Base-by-base conservation (phyloP, 2,888 invertebrate genomes). In the Unio pictorum region DNA sequence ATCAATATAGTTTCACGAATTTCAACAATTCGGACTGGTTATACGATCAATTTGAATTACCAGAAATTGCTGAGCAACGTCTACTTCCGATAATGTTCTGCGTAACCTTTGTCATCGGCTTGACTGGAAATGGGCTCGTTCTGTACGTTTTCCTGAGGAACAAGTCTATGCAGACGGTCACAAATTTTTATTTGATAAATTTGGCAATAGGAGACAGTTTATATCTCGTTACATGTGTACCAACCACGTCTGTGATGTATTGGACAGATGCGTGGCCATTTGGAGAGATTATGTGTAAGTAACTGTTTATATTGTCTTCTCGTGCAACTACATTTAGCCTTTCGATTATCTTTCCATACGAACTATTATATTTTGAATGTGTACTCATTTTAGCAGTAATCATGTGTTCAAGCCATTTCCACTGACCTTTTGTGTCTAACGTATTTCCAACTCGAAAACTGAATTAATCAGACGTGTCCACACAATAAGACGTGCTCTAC, bases 251-350 rank as follows among this genome's bases (percentile, higher is more conserved):
- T 15, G 61, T 59, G 6, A 61, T 64, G 20, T 69, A 71, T 18
- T 70, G 68, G 68, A 68, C 65, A 34, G 64, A 68, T 26, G 67
- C 72, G 61, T 79, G 78, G 78, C 76, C 74, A 20, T 72, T 73
- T 61, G 76, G 78, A 17, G 73, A 73, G 18, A n/a, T 65, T 20
- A 72, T 79, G 67, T 79, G 78, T 79, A 72, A 79, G 78, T 79
- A 69, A 18, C 4, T 28, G 34, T 54, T 20, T 20, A 34, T 55
- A 23, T 23, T 20, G 11, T 63, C 17, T 30, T 45, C 15, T 20
- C 8, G 7, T 63, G 11, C 45, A 45, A 15, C 11, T 45, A 15
- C 3, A 1, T 45, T 45, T 45, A 45, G 3, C 45, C 15, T 15
- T 3, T 15, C 45, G 15, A 2, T 45, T 45, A 4, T 45, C 3